phyloP scores from a whole-genome alignment of 1,140 invertebrate species.

The Maniola jurtina region DNA sequence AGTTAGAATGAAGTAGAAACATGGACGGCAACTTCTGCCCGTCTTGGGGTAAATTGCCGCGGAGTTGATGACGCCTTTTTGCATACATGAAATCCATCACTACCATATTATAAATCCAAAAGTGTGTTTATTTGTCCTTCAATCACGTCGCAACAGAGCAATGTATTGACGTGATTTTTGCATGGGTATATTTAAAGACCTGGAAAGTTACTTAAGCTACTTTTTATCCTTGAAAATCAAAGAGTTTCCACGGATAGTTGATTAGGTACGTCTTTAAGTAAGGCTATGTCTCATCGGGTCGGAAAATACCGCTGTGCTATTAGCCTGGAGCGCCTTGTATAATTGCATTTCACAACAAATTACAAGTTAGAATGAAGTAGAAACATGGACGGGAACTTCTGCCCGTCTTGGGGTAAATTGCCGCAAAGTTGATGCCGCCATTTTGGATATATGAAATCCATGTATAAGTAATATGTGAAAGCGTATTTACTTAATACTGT shows the following conservation, averaged over 20 bases:
- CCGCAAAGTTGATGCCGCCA: conserved; percentile 27
- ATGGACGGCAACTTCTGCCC: conserved; percentile 41
- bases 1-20: conserved; percentile 58
- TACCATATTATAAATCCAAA: too few relatives aligned
- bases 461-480: conserved; percentile 35
- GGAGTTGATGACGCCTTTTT: conserved; percentile 36
- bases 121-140: too few relatives aligned
- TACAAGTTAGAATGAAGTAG: conserved; percentile 62
- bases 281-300: conserved; percentile 40
- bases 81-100: conserved; percentile 21
- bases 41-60: conserved; percentile 38
- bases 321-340: conserved; percentile 54
- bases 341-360: conserved; percentile 66
- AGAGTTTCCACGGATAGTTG: conserved; percentile 35
- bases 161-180: too few relatives aligned
- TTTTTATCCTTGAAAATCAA: too few relatives aligned
- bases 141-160: too few relatives aligned
- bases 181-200: too few relatives aligned
- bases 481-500: too few relatives aligned
- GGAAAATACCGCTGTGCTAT: conserved; percentile 50
- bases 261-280: conserved; percentile 35
- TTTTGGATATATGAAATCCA: conserved; percentile 29
- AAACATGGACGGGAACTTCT: conserved; percentile 46
- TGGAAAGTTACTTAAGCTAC: too few relatives aligned
- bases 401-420: conserved; percentile 39